Evolutionary conservation across 2,888 invertebrate genomes (phyloP).

Genomic region (Hermodice carunculata): DNA sequence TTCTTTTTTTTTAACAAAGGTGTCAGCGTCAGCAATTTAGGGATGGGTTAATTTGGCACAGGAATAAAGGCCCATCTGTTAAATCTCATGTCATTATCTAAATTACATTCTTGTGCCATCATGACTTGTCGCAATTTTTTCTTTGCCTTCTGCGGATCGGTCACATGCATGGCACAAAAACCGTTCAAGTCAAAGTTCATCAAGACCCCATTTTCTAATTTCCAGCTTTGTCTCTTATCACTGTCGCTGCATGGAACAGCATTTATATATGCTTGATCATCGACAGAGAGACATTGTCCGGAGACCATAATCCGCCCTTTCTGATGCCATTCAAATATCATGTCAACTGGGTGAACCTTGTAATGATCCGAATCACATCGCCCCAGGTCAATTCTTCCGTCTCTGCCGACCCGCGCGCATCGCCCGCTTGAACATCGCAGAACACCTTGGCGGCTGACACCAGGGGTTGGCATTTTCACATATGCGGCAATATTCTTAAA

Average conservation of each 20-base stretch:
- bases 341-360: conserved; percentile 11
- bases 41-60: too few species aligned
- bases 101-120: conserved; percentile 43
- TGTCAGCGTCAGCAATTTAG: too few species aligned
- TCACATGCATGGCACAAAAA: conserved; percentile 45
- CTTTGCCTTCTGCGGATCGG: conserved; percentile 40
- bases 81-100: conserved; percentile 30
- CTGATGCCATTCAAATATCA: conserved; percentile 34
- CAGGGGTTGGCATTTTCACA: conserved; percentile 25
- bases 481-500: conserved; percentile 30
- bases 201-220: conserved; percentile 1
- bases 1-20: too few species aligned
- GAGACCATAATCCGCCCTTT: conserved; percentile 23
- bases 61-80: conserved; percentile 34
- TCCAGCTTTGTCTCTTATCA: conserved; percentile 19
- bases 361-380: conserved; percentile 30
- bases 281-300: conserved; percentile 35
- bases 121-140: conserved; percentile 37
- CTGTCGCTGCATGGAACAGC: neutral
- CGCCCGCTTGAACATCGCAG: conserved; percentile 32
- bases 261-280: conserved; percentile 28
- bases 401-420: conserved; percentile 27
- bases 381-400: conserved; percentile 33
- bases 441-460: conserved; percentile 34
- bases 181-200: conserved; percentile 27